Evolutionary conservation across 2,888 invertebrate species (phyloP), one percentile per base, ranked within the genome.

Genomic region (Petrophora chlorosata): DNA sequence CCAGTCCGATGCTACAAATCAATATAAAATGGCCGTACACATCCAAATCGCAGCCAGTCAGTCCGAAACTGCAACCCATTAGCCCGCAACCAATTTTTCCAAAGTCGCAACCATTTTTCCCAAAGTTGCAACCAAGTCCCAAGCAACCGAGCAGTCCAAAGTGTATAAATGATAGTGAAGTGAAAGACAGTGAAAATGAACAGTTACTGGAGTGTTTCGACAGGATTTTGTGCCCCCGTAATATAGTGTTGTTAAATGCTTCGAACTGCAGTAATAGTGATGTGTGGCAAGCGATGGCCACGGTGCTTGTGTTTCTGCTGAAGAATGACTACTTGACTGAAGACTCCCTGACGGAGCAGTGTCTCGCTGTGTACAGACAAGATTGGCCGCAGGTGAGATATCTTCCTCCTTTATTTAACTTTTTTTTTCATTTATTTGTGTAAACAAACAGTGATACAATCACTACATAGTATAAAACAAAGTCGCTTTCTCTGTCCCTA

Each of bases 381-480:
- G 93, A 94, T 48, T 95, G 94, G 94, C 77, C 92, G 0, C 85
- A 91, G 79, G 93, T 92, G 60, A 71, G 67, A n/a, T n/a, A n/a
- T 33, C 33, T 1, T 42, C n/a, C n/a, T n/a, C n/a, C n/a, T n/a
- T 5, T 15, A 17, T 38, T 0, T 12, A 12, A 28, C n/a, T n/a
- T n/a, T n/a, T n/a, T n/a, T n/a, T n/a, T n/a, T n/a, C n/a, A n/a
- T n/a, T n/a, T n/a, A n/a, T n/a, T n/a, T n/a, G n/a, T n/a, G n/a
- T n/a, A n/a, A n/a, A n/a, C n/a, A n/a, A n/a, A n/a, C n/a, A n/a
- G n/a, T n/a, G n/a, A n/a, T n/a, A n/a, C n/a, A n/a, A n/a, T n/a
- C n/a, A n/a, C n/a, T n/a, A n/a, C n/a, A n/a, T n/a, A n/a, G n/a
- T n/a, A n/a, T n/a, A n/a, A n/a, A n/a, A n/a, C n/a, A n/a, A n/a